These are phyloP conservation scores for Plagiodera versicolora DNA, from an alignment of 2,888 invertebrate genomes.

Conservation along the genomic window DNA sequence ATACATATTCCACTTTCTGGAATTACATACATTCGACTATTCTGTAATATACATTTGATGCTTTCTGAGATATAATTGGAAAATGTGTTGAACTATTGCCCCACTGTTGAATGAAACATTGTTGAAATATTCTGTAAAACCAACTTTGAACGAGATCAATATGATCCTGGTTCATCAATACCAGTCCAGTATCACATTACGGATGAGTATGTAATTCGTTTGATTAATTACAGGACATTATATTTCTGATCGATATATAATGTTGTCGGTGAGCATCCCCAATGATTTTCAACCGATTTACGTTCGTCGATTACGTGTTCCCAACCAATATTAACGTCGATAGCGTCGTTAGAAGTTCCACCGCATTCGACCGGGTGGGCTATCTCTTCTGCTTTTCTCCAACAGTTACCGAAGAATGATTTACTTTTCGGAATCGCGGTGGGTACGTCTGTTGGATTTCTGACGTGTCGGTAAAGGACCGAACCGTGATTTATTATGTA, in stretches of 20 bases:
- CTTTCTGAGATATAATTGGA: no score
- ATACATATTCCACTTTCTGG: no score
- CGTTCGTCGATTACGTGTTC: slow-evolving; percentile 8
- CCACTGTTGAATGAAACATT: no score
- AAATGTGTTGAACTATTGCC: no score
- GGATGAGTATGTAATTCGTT: background rate
- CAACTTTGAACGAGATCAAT: no score
- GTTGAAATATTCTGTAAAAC: no score
- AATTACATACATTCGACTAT: no score
- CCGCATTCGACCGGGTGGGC: slow-evolving; percentile 25
- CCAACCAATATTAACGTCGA: slow-evolving; percentile 22
- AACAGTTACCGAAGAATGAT: slow-evolving; percentile 37
- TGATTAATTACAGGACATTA: background rate
- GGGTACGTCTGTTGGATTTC: slow-evolving; percentile 39
- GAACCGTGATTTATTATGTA: slow-evolving; percentile 49
- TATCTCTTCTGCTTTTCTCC: slow-evolving; percentile 33
- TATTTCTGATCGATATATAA: slow-evolving; percentile 2
- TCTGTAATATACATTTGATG: no score
- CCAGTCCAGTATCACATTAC: no score
- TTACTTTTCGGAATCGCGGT: slow-evolving; percentile 41
- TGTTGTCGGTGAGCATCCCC: background rate
- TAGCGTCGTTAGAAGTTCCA: slow-evolving; percentile 26
- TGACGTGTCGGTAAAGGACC: slow-evolving; percentile 35
- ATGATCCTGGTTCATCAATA: no score
- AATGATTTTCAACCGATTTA: background rate